Evolutionary conservation across 2,113 vertebrate species (phyloP).

Genomic region (Dunckerocampus dactyliophorus): DNA sequence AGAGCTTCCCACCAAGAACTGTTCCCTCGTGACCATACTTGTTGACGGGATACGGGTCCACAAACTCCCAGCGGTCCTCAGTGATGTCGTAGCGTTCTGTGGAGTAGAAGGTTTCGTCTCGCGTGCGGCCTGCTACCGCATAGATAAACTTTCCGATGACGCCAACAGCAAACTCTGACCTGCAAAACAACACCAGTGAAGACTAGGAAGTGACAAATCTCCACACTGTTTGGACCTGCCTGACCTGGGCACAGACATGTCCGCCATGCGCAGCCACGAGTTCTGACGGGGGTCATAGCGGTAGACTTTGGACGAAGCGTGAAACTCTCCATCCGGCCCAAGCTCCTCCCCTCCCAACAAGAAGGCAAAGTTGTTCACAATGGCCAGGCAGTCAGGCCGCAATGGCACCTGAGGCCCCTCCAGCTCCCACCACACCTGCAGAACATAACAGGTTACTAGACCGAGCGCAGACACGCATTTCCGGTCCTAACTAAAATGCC

Average conservation of each 20-base stretch:
- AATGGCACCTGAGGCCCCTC: constrained; percentile 96
- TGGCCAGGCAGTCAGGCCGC: constrained; percentile 93
- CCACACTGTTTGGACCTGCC: not conserved
- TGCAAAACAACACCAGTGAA: constrained; percentile 60
- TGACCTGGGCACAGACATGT: constrained; percentile 94
- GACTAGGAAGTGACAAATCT: not conserved
- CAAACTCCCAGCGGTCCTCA: constrained; percentile 97
- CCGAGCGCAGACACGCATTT: no score
- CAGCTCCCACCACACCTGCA: constrained; percentile 96
- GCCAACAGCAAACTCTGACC: constrained; percentile 96
- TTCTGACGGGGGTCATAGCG: constrained; percentile 97
- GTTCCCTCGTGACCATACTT: constrained; percentile 98
- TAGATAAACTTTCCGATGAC: constrained; percentile 96
- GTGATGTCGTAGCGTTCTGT: constrained; percentile 96
- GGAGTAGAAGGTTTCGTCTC: constrained; percentile 97
- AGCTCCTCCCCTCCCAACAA: constrained; percentile 95
- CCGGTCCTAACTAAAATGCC: not conserved
- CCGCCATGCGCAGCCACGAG: constrained; percentile 95
- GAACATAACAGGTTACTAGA: constrained; percentile 4
- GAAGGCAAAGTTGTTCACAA: constrained; percentile 97
- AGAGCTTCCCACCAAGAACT: constrained; percentile 89
- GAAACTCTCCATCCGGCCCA: constrained; percentile 95
- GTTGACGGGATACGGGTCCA: constrained; percentile 97
- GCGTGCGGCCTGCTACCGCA: constrained; percentile 92
- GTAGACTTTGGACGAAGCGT: constrained; percentile 97